A percentile compares a stretch with the other conserved stretches of the same genome.
Evolutionary conservation across 2,113 vertebrate genomes (phyloP).

Genomic region (Notiomystis cincta): DNA sequence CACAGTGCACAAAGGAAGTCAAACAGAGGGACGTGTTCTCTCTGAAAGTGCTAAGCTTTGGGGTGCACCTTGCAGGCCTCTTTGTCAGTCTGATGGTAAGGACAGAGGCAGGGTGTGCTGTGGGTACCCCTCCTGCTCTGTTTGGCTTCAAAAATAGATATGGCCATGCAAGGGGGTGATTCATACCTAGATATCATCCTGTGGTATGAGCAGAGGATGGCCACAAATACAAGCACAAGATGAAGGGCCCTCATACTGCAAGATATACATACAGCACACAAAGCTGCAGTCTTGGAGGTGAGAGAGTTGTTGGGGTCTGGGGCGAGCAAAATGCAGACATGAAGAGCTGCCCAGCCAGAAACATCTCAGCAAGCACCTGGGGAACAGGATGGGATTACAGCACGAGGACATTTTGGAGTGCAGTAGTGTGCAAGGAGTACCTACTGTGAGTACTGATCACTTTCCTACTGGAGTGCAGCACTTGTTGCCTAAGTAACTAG

Average conservation of each 20-base stretch:
- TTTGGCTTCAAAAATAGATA: not conserved
- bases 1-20: not conserved
- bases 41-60: not conserved
- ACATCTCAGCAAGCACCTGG: not conserved
- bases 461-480: not conserved
- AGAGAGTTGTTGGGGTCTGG: not conserved
- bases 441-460: accelerated
- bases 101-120: not conserved
- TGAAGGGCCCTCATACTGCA: not conserved
- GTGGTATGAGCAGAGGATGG: not conserved
- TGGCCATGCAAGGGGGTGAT: not conserved
- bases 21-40: not conserved
- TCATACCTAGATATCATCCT: not conserved
- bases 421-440: no score
- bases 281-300: not conserved
- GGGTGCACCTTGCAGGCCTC: not conserved
- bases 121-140: not conserved
- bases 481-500: not conserved
- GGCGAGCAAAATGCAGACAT: not conserved
- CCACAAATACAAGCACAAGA: accelerated
- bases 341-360: not conserved
- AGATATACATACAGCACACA: no score
- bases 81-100: not conserved
- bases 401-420: not conserved
- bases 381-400: not conserved